Evolutionary conservation across 2,797 vertebrate species (phyloP).

Genomic region (Tiaroga cobitis): DNA sequence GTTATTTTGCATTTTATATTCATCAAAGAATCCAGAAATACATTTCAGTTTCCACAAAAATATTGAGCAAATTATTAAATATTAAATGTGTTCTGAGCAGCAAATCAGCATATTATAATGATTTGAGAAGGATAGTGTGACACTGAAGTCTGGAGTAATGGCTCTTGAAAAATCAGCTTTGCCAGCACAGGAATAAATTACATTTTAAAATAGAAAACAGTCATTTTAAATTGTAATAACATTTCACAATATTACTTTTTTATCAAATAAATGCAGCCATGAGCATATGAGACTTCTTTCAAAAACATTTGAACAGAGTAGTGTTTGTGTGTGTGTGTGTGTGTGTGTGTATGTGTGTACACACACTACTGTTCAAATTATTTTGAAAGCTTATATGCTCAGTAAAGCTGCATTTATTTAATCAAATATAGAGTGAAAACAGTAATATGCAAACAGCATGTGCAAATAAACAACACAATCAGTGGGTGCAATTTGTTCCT

Average conservation of each 20-base stretch:
- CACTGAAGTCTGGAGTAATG: neutral
- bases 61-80: neutral
- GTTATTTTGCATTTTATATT: neutral
- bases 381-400: too few relatives aligned
- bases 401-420: too few relatives aligned
- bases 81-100: neutral
- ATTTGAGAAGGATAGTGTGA: neutral
- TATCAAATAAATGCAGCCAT: neutral
- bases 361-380: too few relatives aligned
- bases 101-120: neutral
- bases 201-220: neutral
- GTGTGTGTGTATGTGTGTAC: neutral
- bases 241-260: neutral
- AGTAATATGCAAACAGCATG: neutral
- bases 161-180: neutral
- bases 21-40: neutral
- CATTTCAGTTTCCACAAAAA: neutral
- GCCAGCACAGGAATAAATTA: neutral
- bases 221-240: neutral
- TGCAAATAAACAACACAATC: neutral
- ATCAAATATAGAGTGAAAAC: neutral
- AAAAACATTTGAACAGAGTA: neutral
- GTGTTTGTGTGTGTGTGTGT: neutral
- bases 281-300: neutral
- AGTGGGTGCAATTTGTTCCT: neutral